These are phyloP conservation scores for Andrena cerasifolii DNA, from an alignment of 1,140 invertebrate genomes.

Conservation along the genomic window DNA sequence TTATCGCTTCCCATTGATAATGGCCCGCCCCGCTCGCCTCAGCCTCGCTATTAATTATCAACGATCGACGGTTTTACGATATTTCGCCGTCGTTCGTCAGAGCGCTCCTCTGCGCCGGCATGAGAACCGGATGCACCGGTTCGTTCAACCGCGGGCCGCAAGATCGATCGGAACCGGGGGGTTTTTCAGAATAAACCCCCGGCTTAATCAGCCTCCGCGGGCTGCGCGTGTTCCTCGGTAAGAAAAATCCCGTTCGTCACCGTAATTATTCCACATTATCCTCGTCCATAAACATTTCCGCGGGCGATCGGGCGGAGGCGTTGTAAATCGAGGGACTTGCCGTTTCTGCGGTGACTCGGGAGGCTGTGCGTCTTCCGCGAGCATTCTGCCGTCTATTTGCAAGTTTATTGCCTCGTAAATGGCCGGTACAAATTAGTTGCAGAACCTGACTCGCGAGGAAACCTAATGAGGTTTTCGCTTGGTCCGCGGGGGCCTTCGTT, in stretches of 20 bases:
- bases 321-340: slow-evolving; percentile 12
- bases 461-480: no score
- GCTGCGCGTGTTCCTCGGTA: background rate
- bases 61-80: slow-evolving; percentile 64
- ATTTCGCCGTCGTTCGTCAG: slow-evolving; percentile 55
- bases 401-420: slow-evolving; percentile 1
- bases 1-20: slow-evolving; percentile 65
- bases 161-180: slow-evolving; percentile 54
- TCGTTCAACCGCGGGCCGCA: slow-evolving; percentile 56
- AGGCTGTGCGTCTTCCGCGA: background rate
- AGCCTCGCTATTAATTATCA: slow-evolving; percentile 63
- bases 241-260: background rate
- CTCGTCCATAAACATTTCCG: slow-evolving; percentile 4
- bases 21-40: slow-evolving; percentile 25
- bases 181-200: slow-evolving; percentile 31
- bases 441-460: slow-evolving; percentile 20
- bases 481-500: background rate
- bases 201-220: slow-evolving; percentile 27
- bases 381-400: slow-evolving; percentile 1
- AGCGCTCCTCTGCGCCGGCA: slow-evolving; percentile 49
- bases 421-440: slow-evolving; percentile 15
- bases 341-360: background rate
- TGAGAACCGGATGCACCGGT: slow-evolving; percentile 56
- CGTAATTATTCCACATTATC: slow-evolving; percentile 16
- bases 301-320: background rate